Percentiles rank a stretch among this genome's conserved stretches.
Evolutionary conservation across 2,797 vertebrate genomes (phyloP).

Genomic region (Liasis olivaceus): DNA sequence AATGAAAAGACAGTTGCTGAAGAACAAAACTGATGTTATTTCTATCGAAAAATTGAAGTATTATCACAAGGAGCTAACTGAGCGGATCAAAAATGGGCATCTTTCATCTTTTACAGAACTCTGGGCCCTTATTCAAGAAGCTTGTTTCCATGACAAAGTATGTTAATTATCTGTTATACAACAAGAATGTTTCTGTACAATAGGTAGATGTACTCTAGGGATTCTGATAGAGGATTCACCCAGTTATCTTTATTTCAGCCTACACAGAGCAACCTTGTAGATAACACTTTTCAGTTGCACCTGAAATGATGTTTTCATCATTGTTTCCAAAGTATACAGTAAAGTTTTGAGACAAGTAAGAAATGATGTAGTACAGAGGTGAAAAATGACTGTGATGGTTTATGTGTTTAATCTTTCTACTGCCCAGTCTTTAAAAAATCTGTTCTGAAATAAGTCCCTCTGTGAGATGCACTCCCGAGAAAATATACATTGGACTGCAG

Average conservation of each 20-base stretch:
- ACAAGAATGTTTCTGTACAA: background rate
- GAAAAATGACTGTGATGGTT: too few relatives aligned
- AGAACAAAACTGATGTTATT: slow-evolving; percentile 70
- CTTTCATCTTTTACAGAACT: slow-evolving; percentile 78
- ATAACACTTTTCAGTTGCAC: too few relatives aligned
- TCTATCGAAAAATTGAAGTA: slow-evolving; percentile 70
- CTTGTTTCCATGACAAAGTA: slow-evolving; percentile 79
- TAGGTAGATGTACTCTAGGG: background rate
- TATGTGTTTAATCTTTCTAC: too few relatives aligned
- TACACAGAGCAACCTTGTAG: too few relatives aligned
- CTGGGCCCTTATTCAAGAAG: slow-evolving; percentile 81
- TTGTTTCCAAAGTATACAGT: too few relatives aligned
- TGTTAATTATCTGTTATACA: slow-evolving; percentile 3
- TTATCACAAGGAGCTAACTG: slow-evolving; percentile 74
- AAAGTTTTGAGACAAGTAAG: too few relatives aligned
- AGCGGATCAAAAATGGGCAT: slow-evolving; percentile 74
- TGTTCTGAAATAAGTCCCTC: too few relatives aligned
- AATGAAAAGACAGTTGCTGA: slow-evolving; percentile 75
- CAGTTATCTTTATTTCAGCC: too few relatives aligned
- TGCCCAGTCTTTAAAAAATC: too few relatives aligned
- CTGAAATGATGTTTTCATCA: too few relatives aligned
- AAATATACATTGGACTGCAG: background rate
- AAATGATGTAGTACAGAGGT: too few relatives aligned
- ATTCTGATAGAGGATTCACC: background rate
- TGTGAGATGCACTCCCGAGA: too few relatives aligned